Evolutionary conservation across 2,888 invertebrate genomes (phyloP).

Genomic region (Notocelia uddmanniana): DNA sequence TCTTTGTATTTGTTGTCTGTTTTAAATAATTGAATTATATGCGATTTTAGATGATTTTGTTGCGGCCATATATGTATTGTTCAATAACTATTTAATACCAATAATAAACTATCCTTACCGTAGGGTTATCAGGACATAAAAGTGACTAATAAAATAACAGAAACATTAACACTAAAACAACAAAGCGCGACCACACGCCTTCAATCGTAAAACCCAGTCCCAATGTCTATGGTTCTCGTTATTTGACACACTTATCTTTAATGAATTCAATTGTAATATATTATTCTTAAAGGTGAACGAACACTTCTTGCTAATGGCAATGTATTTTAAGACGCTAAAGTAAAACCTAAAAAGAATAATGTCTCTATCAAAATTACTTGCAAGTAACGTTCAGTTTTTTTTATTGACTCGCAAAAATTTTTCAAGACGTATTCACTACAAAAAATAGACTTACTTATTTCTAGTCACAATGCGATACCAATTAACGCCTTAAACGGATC

Average conservation of each 20-base stretch:
- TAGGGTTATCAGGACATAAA: neutral
- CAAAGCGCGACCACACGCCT: neutral
- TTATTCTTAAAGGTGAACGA: neutral
- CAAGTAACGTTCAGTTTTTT: no score
- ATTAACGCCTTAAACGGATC: no score
- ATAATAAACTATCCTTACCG: neutral
- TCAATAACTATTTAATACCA: no score
- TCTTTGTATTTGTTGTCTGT: no score
- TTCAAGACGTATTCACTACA: no score
- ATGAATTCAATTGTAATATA: neutral
- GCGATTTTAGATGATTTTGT: no score
- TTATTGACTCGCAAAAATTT: no score
- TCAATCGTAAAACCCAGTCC: neutral
- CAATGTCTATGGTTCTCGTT: neutral
- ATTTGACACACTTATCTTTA: conserved; percentile 5
- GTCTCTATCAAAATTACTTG: no score
- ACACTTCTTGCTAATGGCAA: conserved; percentile 1
- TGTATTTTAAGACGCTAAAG: neutral
- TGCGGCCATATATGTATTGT: no score
- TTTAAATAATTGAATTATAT: no score
- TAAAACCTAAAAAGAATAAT: neutral
- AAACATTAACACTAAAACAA: neutral
- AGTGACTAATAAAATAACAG: conserved; percentile 1
- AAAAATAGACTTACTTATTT: no score
- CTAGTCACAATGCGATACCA: no score